A percentile compares a stretch with the other conserved stretches of the same genome.
phyloP scores from a whole-genome alignment of 2,888 invertebrate species.

The Notodonta dromedarius region DNA sequence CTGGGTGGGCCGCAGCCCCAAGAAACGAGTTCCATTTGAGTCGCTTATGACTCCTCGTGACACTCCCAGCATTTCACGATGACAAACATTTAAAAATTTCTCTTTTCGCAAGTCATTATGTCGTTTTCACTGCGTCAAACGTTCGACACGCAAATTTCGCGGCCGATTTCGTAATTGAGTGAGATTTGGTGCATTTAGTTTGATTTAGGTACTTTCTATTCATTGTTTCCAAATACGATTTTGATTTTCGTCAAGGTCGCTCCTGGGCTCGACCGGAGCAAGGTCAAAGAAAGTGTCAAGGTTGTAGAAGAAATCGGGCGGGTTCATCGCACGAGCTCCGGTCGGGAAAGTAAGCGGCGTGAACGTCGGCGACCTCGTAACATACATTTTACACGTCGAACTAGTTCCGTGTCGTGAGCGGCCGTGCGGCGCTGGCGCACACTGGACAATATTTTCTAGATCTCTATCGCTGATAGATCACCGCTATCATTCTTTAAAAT shows the following conservation, averaged over 20 bases:
- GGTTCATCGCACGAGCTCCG: constrained; percentile 73
- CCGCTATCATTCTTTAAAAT: constrained; percentile 44
- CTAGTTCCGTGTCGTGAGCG: constrained; percentile 64
- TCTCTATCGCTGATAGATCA: constrained; percentile 42
- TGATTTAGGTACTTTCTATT: constrained; percentile 78
- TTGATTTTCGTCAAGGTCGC: constrained; percentile 67
- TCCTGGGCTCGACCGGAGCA: constrained; percentile 57
- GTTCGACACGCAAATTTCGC: constrained; percentile 70
- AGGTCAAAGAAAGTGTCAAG: constrained; percentile 84
- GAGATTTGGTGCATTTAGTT: constrained; percentile 73
- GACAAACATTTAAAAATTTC: constrained; percentile 81
- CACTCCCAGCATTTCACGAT: constrained; percentile 79
- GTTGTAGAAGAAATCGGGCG: constrained; percentile 79
- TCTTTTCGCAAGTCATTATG: constrained; percentile 82
- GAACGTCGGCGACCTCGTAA: constrained; percentile 74
- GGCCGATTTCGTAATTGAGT: constrained; percentile 68
- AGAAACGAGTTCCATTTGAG: constrained; percentile 77
- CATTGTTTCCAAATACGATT: constrained; percentile 43
- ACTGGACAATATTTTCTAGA: constrained; percentile 51
- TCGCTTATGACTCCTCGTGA: constrained; percentile 72
- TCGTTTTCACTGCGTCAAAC: constrained; percentile 79
- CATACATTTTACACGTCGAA: constrained; percentile 67
- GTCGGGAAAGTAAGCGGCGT: constrained; percentile 78
- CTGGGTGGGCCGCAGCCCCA: constrained; percentile 41
- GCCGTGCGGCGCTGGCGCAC: constrained; percentile 43